phyloP scores from a whole-genome alignment of 1,140 invertebrate species.

The Diploscapter pachys region DNA sequence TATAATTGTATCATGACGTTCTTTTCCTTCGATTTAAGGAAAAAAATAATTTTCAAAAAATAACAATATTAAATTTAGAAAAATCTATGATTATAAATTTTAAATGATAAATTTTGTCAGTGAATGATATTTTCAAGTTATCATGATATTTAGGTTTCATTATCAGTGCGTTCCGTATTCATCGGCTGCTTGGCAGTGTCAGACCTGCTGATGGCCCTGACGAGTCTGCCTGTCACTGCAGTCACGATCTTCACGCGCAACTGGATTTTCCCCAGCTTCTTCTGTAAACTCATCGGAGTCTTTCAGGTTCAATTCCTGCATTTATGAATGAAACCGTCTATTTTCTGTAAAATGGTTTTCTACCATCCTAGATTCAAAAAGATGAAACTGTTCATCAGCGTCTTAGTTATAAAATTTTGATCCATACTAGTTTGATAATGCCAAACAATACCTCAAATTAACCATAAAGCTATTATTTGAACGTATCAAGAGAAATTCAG shows the following conservation, averaged over 20 bases:
- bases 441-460: too few relatives aligned
- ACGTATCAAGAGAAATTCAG: conserved; percentile 4
- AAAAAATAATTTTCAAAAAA: too few relatives aligned
- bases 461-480: neutral
- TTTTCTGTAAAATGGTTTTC: too few relatives aligned
- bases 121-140: neutral
- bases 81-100: neutral
- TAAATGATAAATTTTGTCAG: neutral
- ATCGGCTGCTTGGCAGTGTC: conserved; percentile 52
- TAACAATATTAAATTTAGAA: too few relatives aligned
- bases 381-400: too few relatives aligned
- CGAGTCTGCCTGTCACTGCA: conserved; percentile 54
- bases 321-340: neutral
- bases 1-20: too few relatives aligned
- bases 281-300: conserved; percentile 57
- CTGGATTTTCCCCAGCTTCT: conserved; percentile 56
- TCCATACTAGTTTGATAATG: too few relatives aligned
- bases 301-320: conserved; percentile 45
- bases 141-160: conserved; percentile 46
- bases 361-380: too few relatives aligned
- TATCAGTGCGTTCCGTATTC: conserved; percentile 56
- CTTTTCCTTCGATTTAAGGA: too few relatives aligned
- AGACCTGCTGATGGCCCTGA: conserved; percentile 55
- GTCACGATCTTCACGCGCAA: conserved; percentile 56
- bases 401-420: too few relatives aligned